Evolutionary conservation across 2,797 vertebrate genomes (phyloP).

Genomic region (Macroramphosus scolopax): DNA sequence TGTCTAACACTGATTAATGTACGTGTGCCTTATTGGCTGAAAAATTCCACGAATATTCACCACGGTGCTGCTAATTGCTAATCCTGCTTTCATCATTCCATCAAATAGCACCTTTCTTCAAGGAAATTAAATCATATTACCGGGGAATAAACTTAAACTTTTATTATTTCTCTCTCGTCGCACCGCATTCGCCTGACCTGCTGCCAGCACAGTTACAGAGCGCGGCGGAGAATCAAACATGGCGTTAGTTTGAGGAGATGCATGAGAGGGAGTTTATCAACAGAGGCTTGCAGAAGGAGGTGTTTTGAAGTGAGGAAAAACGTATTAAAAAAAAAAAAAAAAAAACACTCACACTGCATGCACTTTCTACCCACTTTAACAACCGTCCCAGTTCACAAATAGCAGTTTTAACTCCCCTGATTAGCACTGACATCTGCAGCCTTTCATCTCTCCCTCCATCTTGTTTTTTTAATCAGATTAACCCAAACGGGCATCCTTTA

Average conservation of each 20-base stretch:
- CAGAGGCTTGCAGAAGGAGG: constrained; percentile 58
- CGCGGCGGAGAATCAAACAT: constrained; percentile 57
- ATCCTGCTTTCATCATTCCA: constrained; percentile 52
- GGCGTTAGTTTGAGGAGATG: constrained; percentile 51
- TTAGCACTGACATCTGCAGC: constrained; percentile 81
- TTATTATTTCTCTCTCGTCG: constrained; percentile 35
- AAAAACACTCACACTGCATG: constrained; percentile 42
- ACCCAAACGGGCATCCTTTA: constrained; percentile 89
- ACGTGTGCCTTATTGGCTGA: constrained; percentile 2
- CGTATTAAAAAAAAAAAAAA: constrained; percentile 41
- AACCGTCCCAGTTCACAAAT: constrained; percentile 78
- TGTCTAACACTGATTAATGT: constrained; percentile 17
- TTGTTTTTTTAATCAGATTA: constrained; percentile 84
- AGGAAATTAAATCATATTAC: constrained; percentile 37
- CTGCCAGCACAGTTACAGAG: constrained; percentile 47
- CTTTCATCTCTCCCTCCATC: constrained; percentile 87
- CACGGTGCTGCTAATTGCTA: constrained; percentile 45
- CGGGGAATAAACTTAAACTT: constrained; percentile 51
- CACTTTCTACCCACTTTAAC: constrained; percentile 75
- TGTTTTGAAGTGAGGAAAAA: constrained; percentile 70
- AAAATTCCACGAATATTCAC: constrained; percentile 14
- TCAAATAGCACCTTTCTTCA: too few relatives aligned
- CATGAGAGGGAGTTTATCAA: constrained; percentile 65
- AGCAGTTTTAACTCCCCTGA: constrained; percentile 78
- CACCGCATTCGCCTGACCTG: constrained; percentile 48